Percentiles rank a stretch among this genome's conserved stretches.
These are phyloP conservation scores for Protodeltote pygarga DNA, from an alignment of 2,888 invertebrate species.

Conservation along the genomic window DNA sequence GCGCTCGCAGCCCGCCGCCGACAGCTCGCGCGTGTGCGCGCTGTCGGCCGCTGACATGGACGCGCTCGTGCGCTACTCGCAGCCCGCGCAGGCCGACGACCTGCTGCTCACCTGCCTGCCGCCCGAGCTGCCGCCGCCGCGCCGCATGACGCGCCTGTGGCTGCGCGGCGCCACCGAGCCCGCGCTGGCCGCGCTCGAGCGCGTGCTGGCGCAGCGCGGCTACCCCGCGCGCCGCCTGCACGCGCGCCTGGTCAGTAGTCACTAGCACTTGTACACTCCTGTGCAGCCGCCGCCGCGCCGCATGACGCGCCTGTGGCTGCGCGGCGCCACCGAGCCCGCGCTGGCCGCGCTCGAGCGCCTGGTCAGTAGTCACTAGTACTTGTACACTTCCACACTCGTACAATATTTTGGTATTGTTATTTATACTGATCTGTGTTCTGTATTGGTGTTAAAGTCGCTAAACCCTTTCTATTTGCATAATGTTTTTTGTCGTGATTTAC, in stretches of 20 bases:
- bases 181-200: conserved; percentile 88
- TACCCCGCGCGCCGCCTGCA: conserved; percentile 60
- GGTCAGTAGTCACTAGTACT: too few species aligned
- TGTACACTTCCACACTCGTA: too few species aligned
- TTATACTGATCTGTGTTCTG: too few species aligned
- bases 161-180: conserved; percentile 90
- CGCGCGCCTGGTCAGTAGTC: conserved; percentile 70
- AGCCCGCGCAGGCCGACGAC: conserved; percentile 94
- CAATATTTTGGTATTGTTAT: too few species aligned
- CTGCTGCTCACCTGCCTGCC: conserved; percentile 91
- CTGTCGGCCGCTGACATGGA: conserved; percentile 75
- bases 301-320: not conserved
- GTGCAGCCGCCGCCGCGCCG: too few species aligned
- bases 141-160: conserved; percentile 97
- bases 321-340: conserved; percentile 46
- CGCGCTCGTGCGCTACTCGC: conserved; percentile 92
- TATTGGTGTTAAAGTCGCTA: too few species aligned
- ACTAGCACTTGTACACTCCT: too few species aligned
- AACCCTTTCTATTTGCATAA: too few species aligned
- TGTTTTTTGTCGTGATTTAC: too few species aligned
- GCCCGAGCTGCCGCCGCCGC: conserved; percentile 82
- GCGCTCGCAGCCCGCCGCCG: conserved; percentile 55
- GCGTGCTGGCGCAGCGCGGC: conserved; percentile 57
- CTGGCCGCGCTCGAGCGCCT: conserved; percentile 56
- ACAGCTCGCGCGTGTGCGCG: conserved; percentile 26